Evolutionary conservation across 2,797 vertebrate genomes (phyloP).

Genomic region (Phyllotis vaccarum): DNA sequence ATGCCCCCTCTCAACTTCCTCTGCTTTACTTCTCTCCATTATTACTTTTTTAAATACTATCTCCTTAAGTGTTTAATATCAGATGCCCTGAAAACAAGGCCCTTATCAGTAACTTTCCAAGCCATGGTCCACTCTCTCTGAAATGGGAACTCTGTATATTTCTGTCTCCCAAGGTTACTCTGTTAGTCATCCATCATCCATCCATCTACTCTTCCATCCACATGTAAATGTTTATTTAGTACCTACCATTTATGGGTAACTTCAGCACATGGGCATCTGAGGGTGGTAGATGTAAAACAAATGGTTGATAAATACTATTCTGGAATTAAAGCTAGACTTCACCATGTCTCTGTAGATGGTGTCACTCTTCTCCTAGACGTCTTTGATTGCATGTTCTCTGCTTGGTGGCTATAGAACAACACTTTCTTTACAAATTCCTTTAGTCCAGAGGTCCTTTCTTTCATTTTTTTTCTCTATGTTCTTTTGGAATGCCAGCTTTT

Average conservation of each 20-base stretch:
- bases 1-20: background rate
- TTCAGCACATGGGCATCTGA: background rate
- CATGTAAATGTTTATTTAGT: conserved; percentile 35
- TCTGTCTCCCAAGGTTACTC: background rate
- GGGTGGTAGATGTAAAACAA: background rate
- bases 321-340: conserved; percentile 18
- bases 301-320: background rate
- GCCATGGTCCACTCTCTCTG: background rate
- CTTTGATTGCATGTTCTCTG: background rate
- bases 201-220: background rate
- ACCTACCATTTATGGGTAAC: conserved; percentile 3
- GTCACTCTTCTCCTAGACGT: background rate
- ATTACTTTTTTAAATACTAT: background rate
- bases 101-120: background rate
- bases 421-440: background rate
- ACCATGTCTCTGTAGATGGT: background rate
- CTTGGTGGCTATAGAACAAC: background rate
- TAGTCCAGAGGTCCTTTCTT: background rate
- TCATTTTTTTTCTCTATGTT: background rate
- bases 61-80: conserved; percentile 6
- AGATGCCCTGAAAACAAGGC: background rate
- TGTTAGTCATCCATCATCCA: background rate
- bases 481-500: background rate
- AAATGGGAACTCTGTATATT: background rate
- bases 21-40: conserved; percentile 3